phyloP scores from a whole-genome alignment of 2,888 invertebrate genomes.

The Drosophila pullipes region DNA sequence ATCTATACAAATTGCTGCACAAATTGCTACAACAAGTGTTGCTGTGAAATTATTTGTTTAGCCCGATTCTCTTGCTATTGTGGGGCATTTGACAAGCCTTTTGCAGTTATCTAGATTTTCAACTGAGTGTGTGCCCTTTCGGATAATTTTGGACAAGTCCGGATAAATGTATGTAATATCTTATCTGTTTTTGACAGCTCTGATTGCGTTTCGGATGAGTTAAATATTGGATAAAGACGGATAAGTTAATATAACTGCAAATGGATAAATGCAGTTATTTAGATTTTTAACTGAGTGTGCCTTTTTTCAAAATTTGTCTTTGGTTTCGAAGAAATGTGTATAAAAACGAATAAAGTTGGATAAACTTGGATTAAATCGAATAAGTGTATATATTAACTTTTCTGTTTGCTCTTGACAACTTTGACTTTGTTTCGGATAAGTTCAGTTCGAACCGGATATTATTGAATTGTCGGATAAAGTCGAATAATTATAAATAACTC shows the following conservation, averaged over 20 bases:
- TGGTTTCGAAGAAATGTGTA: no score
- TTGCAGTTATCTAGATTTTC: neutral
- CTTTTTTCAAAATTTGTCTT: no score
- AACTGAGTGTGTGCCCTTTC: neutral
- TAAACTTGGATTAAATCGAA: neutral
- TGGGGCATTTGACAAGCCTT: neutral
- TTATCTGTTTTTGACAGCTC: neutral
- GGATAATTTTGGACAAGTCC: neutral
- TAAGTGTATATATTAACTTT: neutral
- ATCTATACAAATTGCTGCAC: conserved; percentile 39
- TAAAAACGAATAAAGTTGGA: neutral
- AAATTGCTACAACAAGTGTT: conserved; percentile 27
- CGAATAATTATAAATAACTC: neutral
- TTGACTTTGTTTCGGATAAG: neutral
- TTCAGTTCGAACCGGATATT: neutral
- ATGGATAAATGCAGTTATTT: neutral
- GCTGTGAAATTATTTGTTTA: conserved; percentile 35
- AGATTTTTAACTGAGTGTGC: neutral
- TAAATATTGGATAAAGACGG: neutral
- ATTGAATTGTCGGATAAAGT: neutral
- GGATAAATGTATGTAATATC: neutral
- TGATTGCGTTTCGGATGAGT: neutral
- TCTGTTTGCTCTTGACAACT: no score
- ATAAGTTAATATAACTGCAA: neutral
- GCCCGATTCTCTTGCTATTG: conserved; percentile 9